Conservation (phyloP, 2,888 invertebrate genomes). For the Aleiodes testaceus region DNA sequence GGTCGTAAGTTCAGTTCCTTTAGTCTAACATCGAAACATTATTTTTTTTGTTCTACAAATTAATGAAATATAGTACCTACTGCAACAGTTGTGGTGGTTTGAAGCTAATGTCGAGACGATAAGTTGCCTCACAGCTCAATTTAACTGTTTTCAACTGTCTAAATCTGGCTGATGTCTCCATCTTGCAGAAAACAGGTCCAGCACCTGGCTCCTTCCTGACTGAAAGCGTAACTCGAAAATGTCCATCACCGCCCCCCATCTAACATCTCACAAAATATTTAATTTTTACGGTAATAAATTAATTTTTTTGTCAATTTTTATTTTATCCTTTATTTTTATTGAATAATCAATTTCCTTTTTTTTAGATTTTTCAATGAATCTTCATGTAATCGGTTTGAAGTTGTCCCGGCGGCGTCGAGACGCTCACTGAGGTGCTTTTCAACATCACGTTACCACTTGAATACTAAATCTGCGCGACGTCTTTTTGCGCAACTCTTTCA, state of each 20-base stretch:
- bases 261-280: conserved; percentile 44
- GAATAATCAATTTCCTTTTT: not conserved
- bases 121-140: conserved; percentile 75
- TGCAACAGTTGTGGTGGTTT: conserved; percentile 75
- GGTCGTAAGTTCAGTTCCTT: conserved; percentile 50
- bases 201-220: conserved; percentile 74
- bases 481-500: conserved; percentile 12
- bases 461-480: conserved; percentile 13
- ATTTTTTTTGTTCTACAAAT: not conserved
- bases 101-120: conserved; percentile 75
- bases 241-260: conserved; percentile 66
- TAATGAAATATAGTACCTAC: conserved; percentile 69
- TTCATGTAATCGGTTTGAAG: conserved; percentile 41
- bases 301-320: not conserved
- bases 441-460: not conserved
- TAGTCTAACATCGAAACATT: not conserved
- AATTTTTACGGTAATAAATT: not conserved
- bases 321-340: not conserved
- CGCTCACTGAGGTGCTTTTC: conserved; percentile 60
- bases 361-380: not conserved
- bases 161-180: conserved; percentile 76
- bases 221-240: conserved; percentile 74
- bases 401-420: conserved; percentile 64
- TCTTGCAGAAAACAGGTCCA: conserved; percentile 75
- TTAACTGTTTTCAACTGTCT: conserved; percentile 76